Evolutionary conservation across 2,113 vertebrate species (phyloP), one percentile per base, ranked within the genome.

Genomic region (Ophiodon elongatus): DNA sequence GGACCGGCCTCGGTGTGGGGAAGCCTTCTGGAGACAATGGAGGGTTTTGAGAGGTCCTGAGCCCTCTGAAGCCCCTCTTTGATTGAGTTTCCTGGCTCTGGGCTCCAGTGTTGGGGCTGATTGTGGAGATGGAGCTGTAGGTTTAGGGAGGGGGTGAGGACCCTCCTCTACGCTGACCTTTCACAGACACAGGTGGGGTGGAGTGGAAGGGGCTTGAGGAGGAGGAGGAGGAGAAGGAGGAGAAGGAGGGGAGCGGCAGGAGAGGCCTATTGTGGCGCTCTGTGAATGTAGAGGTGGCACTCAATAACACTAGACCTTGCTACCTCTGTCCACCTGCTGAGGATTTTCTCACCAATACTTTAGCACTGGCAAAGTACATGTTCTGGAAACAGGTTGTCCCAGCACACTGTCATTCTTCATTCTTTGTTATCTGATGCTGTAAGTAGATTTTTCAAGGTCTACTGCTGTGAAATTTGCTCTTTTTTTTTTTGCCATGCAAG

Each of bases 31-130:
- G 65, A 89, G 83, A 95, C 94, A 95, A 95, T 95, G 86, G 85
- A 52, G 76, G 87, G 87, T 80, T 91, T 92, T 91, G 87, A 90
- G 88, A 86, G 88, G 84, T 92, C 87, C 82, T 79, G 69, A 89
- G 84, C 71, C 81, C 84, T 88, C 91, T 88, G 84, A 91, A 93
- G 82, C 85, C 83, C 73, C 82, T 90, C 91, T 95, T 93, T 95
- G 93, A 95, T 95, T 94, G 90, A 83, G 91, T 92, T 94, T 94
- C 83, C 92, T 94, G 89, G 87, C 85, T 73, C 74, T 85, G 84
- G 80, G 88, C 74, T 91, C 78, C 90, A 90, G 86, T 89, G 80
- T 90, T 91, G 78, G 64, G 88, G 63, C 80, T 74, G 89, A 86
- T 87, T 88, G 88, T 84, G 73, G 64, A 87, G 76, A 87, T 86